A percentile compares a stretch with the other conserved stretches of the same genome.
These are phyloP conservation scores for Tuberolachnus salignus DNA, from an alignment of 2,888 invertebrate species.

Conservation along the genomic window DNA sequence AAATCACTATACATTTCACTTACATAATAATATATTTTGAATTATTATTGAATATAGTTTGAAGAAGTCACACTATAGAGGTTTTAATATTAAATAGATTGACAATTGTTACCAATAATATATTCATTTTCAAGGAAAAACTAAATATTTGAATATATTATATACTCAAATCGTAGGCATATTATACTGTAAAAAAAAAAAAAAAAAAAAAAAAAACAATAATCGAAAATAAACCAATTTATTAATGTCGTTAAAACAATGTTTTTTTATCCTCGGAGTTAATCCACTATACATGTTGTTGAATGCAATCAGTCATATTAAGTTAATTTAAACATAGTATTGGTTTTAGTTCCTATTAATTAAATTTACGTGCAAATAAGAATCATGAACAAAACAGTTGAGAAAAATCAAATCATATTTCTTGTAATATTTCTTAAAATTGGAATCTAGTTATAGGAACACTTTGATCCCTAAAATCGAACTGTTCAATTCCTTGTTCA, in stretches of 20 bases:
- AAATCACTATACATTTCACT: conserved; percentile 39
- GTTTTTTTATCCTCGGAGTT: conserved; percentile 20
- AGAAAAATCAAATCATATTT: conserved; percentile 49
- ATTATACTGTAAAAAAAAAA: conserved; percentile 13
- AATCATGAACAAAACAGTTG: conserved; percentile 42
- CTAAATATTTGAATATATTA: conserved; percentile 29
- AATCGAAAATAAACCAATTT: conserved; percentile 42
- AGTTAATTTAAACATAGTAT: conserved; percentile 4
- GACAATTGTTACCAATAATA: conserved; percentile 15
- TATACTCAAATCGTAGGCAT: not conserved
- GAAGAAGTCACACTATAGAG: conserved; percentile 14
- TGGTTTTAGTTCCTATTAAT: conserved; percentile 22
- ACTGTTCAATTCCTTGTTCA: conserved; percentile 74
- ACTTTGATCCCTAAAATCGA: conserved; percentile 70
- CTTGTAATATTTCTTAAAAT: conserved; percentile 67
- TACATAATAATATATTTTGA: conserved; percentile 37
- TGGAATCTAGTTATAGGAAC: conserved; percentile 81
- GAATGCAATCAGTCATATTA: conserved; percentile 35
- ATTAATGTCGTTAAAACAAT: conserved; percentile 35
- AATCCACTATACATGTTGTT: conserved; percentile 2
- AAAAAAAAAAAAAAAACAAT: conserved; percentile 41
- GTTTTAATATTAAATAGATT: not conserved
- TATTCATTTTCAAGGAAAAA: conserved; percentile 27
- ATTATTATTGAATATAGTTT: conserved; percentile 21
- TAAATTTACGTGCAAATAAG: conserved; percentile 36